Percentiles rank a stretch among this genome's conserved stretches.
Evolutionary conservation across 2,888 invertebrate species (phyloP).

Genomic region (Calameuta pallipes): DNA sequence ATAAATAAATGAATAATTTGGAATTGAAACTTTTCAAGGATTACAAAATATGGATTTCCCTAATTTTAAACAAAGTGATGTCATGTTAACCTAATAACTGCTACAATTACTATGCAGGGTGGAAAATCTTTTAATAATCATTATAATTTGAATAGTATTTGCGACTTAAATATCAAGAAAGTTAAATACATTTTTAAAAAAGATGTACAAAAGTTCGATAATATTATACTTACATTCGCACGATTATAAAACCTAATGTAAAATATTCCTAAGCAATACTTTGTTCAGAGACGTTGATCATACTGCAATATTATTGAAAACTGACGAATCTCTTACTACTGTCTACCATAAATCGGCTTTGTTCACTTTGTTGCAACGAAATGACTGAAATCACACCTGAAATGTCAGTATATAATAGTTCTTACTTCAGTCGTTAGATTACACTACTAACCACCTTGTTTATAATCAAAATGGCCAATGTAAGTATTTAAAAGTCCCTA

Average conservation of each 20-base stretch:
- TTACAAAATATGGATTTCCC: neutral
- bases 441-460: neutral
- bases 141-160: neutral
- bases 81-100: neutral
- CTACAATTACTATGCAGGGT: neutral
- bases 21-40: neutral
- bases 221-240: slow-evolving; percentile 23
- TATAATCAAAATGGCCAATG: neutral
- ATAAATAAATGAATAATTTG: neutral
- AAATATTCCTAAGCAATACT: slow-evolving; percentile 21
- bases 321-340: neutral
- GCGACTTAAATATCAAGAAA: neutral
- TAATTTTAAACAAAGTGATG: neutral
- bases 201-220: neutral
- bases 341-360: neutral
- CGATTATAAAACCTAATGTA: slow-evolving; percentile 17
- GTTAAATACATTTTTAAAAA: neutral
- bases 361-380: neutral
- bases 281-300: slow-evolving; percentile 22
- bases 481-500: neutral
- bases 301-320: slow-evolving; percentile 14
- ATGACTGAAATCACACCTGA: neutral
- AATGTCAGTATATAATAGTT: neutral
- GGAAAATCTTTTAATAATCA: neutral
- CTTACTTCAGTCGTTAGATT: neutral